phyloP scores from a whole-genome alignment of 2,113 vertebrate species.

The Osmerus eperlanus region DNA sequence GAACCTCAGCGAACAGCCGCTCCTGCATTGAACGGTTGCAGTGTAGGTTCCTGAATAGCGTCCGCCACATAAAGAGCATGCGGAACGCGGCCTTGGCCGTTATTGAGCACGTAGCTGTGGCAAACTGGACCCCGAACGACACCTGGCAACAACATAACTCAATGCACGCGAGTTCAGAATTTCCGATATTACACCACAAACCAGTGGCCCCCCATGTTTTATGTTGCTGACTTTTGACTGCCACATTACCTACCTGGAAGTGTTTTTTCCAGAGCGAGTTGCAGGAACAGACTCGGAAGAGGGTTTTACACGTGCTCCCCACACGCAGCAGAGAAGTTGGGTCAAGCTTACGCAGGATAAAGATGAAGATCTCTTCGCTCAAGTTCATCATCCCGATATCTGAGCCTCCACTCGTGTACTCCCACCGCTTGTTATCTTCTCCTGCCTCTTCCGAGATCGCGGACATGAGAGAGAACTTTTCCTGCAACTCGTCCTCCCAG shows the following conservation, averaged over 20 bases:
- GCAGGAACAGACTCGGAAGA: conserved; percentile 56
- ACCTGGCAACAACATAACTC: neutral
- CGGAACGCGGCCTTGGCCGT: conserved; percentile 55
- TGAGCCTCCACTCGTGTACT: neutral
- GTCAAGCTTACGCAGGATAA: conserved; percentile 50
- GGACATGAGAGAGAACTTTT: conserved; percentile 35
- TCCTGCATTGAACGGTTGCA: conserved; percentile 59
- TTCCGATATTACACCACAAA: too few species aligned
- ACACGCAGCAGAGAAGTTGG: conserved; percentile 50
- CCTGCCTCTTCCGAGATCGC: neutral
- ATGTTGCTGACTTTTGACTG: neutral
- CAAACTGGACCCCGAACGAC: conserved; percentile 48
- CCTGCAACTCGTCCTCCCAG: conserved; percentile 40
- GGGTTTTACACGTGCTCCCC: conserved; percentile 47
- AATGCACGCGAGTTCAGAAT: neutral
- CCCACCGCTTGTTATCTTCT: neutral
- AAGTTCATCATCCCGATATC: conserved; percentile 39
- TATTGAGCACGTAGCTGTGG: conserved; percentile 23
- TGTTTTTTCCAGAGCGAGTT: conserved; percentile 56
- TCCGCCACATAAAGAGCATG: conserved; percentile 44
- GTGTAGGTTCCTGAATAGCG: conserved; percentile 49
- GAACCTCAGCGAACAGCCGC: conserved; percentile 55
- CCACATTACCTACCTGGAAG: conserved; percentile 48
- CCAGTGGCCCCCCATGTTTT: neutral
- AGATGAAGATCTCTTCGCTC: conserved; percentile 58